Evolutionary conservation across 2,797 vertebrate species (phyloP), one percentile per base, ranked within the genome.

Genomic region (Labeo calbasu): DNA sequence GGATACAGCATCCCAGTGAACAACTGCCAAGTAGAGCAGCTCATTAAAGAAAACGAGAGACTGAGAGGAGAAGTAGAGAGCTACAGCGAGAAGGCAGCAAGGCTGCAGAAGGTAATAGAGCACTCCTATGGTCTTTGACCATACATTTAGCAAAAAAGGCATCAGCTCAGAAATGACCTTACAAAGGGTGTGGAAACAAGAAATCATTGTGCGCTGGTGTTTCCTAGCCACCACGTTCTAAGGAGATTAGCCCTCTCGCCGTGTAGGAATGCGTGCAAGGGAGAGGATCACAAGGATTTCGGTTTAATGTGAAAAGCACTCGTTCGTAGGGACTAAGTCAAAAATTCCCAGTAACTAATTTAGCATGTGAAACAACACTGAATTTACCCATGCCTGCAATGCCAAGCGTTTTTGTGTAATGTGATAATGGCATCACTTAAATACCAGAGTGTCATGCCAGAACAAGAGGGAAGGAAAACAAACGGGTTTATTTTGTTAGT

Each of bases 71-170:
- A 98, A 89, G 92, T 99, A 90, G 96, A 97, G 89, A 95, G 89
- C 88, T 96, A 93, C 0, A 81, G 75, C 0, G 96, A 99, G 92
- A 99, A 99, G 91, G 95, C 96, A 0, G 92, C 92, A 85, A 91
- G 95, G 78, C 97, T 99, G 21, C 96, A 98, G 88, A 99, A 97
- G 97, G 98, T 99, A 93, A 91, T 89, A 63, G 87, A 32, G 5
- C 2, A 13, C 17, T 14, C 14, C 57, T 17, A 55, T 68, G 5
- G 59, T 46, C 19, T 53, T 36, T 36, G 32, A 36, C 32, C 32
- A 36, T 36, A 36, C 32, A 36, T 36, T 36, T 36, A 4, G 70
- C 19, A 57, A 28, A 69, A 51, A 50, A 65, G 50, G 40, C 57
- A 76, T 71, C 73, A 69, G 55, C 36, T 68, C 36, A 81, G 21